phyloP scores from a whole-genome alignment of 35 echinoderm and acorn worm species.

The Chiridota heheva region DNA sequence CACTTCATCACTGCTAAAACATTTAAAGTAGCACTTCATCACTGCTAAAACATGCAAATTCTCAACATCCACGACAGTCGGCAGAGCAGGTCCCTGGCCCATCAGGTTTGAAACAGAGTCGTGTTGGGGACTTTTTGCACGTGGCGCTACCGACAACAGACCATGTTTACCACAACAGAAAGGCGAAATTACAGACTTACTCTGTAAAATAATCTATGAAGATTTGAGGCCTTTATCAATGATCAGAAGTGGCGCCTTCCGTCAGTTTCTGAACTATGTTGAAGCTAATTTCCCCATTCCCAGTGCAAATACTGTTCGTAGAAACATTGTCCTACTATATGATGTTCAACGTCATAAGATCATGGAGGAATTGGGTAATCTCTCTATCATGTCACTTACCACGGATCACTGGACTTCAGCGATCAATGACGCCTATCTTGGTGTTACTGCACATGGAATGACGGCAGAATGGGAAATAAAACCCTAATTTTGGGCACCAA shows the following conservation, averaged over 20 bases:
- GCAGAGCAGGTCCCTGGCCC: neutral
- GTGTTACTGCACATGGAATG: conserved; percentile 14
- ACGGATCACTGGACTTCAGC: conserved; percentile 15
- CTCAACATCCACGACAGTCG: neutral
- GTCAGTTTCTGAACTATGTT: neutral
- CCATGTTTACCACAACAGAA: conserved; percentile 3
- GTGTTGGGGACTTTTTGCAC: neutral
- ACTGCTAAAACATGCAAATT: neutral
- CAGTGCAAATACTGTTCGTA: neutral
- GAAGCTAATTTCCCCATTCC: neutral
- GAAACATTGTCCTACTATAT: neutral
- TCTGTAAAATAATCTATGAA: conserved; percentile 6
- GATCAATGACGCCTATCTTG: conserved; percentile 1
- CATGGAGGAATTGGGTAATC: neutral
- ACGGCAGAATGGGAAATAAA: conserved; percentile 12
- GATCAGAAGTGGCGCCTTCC: neutral
- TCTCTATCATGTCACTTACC: neutral
- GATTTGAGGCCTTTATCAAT: neutral
- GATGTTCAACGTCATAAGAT: conserved; percentile 14
- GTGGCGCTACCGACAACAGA: neutral
- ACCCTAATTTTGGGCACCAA: neutral
- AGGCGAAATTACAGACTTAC: conserved; percentile 10
- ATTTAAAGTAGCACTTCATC: conserved; percentile 29
- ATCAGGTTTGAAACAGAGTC: neutral
- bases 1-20: too few species aligned